These are phyloP conservation scores for Physocephala rufipes DNA, from an alignment of 2,888 invertebrate genomes.

Conservation along the genomic window DNA sequence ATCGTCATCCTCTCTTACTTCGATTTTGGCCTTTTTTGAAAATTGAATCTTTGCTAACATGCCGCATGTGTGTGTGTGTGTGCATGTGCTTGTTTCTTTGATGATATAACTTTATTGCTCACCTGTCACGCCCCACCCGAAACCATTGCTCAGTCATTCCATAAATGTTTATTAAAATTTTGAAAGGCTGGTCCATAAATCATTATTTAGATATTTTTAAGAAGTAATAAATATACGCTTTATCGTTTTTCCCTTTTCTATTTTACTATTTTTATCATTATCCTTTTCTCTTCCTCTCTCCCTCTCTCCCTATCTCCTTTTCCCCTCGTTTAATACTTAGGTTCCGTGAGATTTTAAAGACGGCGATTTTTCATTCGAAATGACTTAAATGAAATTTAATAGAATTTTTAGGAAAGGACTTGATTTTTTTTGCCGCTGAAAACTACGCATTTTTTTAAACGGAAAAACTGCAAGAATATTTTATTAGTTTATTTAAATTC, in stretches of 20 bases:
- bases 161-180: slow-evolving; percentile 46
- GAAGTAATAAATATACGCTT: no score
- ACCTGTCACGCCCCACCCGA: no score
- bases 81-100: background rate
- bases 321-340: background rate
- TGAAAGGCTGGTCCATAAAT: slow-evolving; percentile 51
- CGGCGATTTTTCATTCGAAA: no score
- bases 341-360: no score
- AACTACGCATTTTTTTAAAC: background rate
- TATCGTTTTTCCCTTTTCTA: no score
- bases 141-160: no score
- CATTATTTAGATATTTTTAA: slow-evolving; percentile 59
- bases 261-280: background rate
- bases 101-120: no score
- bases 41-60: background rate
- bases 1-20: background rate
- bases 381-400: no score
- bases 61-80: slow-evolving; percentile 6
- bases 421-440: background rate
- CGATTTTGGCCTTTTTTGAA: background rate
- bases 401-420: no score
- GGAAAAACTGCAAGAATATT: no score
- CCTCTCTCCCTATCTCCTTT: background rate
- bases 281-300: background rate
- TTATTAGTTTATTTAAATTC: no score